Conservation (phyloP, 2,888 invertebrate genomes). For the Tethea ocularis region DNA sequence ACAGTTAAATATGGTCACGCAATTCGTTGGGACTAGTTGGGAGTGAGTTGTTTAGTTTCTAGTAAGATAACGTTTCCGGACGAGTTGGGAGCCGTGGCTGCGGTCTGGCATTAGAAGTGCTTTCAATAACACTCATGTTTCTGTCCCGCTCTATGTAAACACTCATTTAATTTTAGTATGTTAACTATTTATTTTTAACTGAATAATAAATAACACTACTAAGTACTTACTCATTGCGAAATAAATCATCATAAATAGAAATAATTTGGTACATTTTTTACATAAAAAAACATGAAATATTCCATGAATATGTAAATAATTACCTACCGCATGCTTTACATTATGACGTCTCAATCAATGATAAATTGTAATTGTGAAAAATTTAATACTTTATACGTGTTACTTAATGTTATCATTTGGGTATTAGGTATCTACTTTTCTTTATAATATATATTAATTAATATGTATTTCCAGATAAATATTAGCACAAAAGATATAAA, state of each 20-base stretch:
- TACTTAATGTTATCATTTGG: background rate
- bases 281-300: no score
- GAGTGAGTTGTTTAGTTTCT: slow-evolving; percentile 77
- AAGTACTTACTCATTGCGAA: no score
- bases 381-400: no score
- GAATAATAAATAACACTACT: no score
- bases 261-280: no score
- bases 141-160: slow-evolving; percentile 18
- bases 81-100: slow-evolving; percentile 56
- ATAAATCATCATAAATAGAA: no score
- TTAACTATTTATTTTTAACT: background rate
- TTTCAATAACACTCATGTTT: slow-evolving; percentile 43
- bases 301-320: no score
- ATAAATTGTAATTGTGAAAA: no score
- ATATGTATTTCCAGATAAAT: background rate
- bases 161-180: background rate
- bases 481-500: background rate
- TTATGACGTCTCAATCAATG: no score
- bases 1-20: slow-evolving; percentile 30
- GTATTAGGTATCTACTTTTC: no score
- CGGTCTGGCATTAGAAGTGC: slow-evolving; percentile 50
- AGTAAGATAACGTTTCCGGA: slow-evolving; percentile 72
- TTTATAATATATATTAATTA: background rate
- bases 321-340: no score
- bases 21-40: slow-evolving; percentile 52